These are phyloP conservation scores for Arctocebus calabarensis DNA, from an alignment of 2,797 vertebrate genomes.

Conservation along the genomic window DNA sequence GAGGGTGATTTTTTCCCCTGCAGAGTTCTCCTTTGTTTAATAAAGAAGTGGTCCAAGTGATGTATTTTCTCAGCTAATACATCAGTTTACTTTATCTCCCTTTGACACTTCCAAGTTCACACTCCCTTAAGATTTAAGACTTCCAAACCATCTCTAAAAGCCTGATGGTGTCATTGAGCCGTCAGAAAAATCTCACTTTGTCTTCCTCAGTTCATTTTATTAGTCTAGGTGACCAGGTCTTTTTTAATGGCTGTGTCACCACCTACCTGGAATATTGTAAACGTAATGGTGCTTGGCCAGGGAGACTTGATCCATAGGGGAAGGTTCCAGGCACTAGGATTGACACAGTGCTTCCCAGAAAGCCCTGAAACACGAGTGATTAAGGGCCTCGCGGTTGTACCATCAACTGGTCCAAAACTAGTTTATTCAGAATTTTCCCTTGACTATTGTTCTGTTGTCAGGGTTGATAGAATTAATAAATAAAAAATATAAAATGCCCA, in stretches of 20 bases:
- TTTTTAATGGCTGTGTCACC: background rate
- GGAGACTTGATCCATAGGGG: background rate
- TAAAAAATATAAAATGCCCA: background rate
- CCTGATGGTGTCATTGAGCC: background rate
- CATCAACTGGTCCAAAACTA: background rate
- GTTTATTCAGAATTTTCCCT: background rate
- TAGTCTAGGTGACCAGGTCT: background rate
- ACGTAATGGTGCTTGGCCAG: background rate
- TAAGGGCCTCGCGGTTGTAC: background rate
- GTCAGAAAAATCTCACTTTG: background rate
- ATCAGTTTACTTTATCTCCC: background rate
- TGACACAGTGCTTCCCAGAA: constrained; percentile 5
- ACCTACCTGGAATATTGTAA: background rate
- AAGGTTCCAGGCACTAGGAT: background rate
- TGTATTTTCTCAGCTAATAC: background rate
- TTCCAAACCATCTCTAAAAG: background rate
- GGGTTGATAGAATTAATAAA: background rate
- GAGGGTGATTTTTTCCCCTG: background rate
- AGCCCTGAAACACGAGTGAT: background rate
- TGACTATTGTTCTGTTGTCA: background rate
- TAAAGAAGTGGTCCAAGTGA: background rate
- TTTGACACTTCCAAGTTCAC: background rate
- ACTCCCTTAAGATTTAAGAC: background rate
- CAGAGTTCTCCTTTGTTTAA: background rate
- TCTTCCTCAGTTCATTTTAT: constrained; percentile 30